Evolutionary conservation across 2,888 invertebrate genomes (phyloP).

Genomic region (Hymenopus coronatus): DNA sequence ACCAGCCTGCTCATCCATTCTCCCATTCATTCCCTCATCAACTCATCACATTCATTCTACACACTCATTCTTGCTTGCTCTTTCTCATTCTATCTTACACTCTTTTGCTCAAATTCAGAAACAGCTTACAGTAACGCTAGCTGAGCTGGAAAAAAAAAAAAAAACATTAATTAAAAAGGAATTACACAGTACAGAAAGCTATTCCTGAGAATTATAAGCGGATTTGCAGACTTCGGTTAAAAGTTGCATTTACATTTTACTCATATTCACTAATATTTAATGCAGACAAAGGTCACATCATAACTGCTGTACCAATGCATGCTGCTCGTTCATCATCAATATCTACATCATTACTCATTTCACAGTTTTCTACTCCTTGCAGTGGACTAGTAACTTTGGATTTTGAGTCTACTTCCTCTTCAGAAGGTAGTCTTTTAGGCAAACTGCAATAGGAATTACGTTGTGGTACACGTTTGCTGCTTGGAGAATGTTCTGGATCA

Average conservation of each 20-base stretch:
- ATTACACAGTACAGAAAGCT: neutral
- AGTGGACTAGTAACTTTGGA: neutral
- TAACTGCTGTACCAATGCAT: neutral
- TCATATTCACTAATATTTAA: neutral
- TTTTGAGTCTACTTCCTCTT: neutral
- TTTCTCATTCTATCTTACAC: neutral
- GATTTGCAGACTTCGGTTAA: neutral
- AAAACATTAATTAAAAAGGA: neutral
- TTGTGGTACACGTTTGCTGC: neutral
- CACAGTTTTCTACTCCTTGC: neutral
- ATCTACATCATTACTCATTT: neutral
- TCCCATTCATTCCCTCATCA: no score
- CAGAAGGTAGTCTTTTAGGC: constrained; percentile 4
- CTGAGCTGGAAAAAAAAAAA: no score
- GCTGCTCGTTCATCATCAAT: neutral
- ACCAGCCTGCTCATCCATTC: no score
- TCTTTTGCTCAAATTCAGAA: no score
- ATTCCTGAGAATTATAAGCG: neutral
- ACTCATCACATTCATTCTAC: no score
- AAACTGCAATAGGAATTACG: constrained; percentile 19
- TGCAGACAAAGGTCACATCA: neutral
- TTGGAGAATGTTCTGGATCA: constrained; percentile 18
- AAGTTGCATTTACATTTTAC: neutral
- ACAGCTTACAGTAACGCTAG: no score
- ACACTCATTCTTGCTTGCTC: no score